Evolutionary conservation across 1,140 invertebrate species (phyloP), one percentile per base, ranked within the genome.

Genomic region (Drosophila tani): DNA sequence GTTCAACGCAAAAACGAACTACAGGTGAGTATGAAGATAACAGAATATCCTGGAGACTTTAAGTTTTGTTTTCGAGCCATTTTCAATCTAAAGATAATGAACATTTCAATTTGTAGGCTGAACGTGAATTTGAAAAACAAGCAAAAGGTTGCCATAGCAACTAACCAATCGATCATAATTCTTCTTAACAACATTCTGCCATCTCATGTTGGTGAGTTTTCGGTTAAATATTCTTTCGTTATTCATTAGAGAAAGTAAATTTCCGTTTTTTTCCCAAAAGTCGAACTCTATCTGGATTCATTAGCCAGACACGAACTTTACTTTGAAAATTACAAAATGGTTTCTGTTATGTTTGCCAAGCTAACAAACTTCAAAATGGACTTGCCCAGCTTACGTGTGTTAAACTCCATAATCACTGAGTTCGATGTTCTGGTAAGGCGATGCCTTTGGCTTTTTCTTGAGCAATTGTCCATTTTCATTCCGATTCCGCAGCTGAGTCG

Each of bases 261-360:
- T 17, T 29, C 7, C 4, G 1, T 5, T 17, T 2, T 11, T 9
- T 17, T 15, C 6, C 5, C 0, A 17, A 27, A 12, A 63, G 59
- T 63, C 21, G 21, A 38, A 4, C 27, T 55, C 5, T 64, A 64
- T 41, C 62, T 64, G 1, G 38, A 40, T 17, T 40, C 27, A 9
- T 93, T 95, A 78, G 94, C 94, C 70, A 94, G 94, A 47, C 95
- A 97, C 82, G 96, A 97, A 65, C 93, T 98, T 1, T 98, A 98
- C 91, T 96, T 96, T 82, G 97, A 98, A 92, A 95, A 96, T 49
- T 97, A 98, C 90, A 94, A 95, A 27, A 95, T 95, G 80, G 96
- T 98, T 0, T 96, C 97, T 0, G 97, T 98, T 0, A 98, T 99
- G 96, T 98, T 98, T 93, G 97, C 97, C 0, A 97, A 97, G 2